phyloP scores from a whole-genome alignment of 2,113 vertebrate genomes.

The Girardinichthys multiradiatus region DNA sequence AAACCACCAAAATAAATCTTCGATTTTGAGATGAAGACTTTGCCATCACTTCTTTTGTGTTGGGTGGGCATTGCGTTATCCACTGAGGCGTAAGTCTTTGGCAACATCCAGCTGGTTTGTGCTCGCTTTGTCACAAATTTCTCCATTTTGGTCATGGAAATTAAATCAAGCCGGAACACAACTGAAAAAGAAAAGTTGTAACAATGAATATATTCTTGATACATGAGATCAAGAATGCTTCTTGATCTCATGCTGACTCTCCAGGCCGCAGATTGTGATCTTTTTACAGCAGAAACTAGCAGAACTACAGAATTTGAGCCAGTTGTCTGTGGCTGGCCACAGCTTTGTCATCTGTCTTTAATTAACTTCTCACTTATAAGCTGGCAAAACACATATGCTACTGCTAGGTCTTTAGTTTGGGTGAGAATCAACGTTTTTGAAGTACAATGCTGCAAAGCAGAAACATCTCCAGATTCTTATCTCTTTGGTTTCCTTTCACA shows the following conservation, averaged over 20 bases:
- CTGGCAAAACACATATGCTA: neutral
- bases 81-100: too few relatives aligned
- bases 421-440: neutral
- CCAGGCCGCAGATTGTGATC: neutral
- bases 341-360: neutral
- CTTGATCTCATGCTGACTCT: neutral
- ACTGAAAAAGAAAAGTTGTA: neutral
- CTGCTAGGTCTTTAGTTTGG: fast-evolving
- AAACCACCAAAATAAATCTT: neutral
- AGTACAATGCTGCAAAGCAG: neutral
- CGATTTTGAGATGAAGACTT: too few relatives aligned
- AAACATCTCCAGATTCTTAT: neutral
- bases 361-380: neutral
- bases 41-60: neutral
- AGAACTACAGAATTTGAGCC: neutral
- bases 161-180: neutral
- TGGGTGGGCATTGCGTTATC: too few relatives aligned
- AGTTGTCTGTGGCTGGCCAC: neutral
- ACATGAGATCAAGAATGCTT: too few relatives aligned
- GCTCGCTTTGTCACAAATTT: neutral
- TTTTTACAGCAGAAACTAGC: neutral
- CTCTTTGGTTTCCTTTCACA: neutral
- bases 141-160: neutral
- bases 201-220: neutral
- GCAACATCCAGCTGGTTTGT: neutral